A percentile compares a stretch with the other conserved stretches of the same genome.
Evolutionary conservation across 2,113 vertebrate species (phyloP).

Genomic region (Sciurus niger): DNA sequence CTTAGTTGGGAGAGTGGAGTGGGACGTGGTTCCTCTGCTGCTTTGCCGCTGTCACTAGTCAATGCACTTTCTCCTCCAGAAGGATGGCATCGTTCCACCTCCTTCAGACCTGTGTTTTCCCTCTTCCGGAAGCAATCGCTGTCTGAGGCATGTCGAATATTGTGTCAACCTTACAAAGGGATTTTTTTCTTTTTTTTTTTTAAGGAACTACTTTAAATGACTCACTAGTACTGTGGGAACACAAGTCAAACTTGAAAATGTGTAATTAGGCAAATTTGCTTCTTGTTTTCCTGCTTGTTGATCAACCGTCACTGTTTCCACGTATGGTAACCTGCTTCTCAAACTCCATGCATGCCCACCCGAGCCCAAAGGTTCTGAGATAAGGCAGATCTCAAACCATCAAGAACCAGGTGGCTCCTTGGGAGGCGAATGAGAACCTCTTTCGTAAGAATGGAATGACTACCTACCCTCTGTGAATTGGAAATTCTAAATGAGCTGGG

Average conservation of each 20-base stretch:
- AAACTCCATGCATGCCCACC: neutral
- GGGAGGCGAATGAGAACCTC: neutral
- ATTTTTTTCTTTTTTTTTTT: neutral
- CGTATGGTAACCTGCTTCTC: neutral
- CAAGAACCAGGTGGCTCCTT: slow-evolving; percentile 9
- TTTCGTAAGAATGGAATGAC: neutral
- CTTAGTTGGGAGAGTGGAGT: slow-evolving; percentile 9
- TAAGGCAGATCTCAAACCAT: neutral
- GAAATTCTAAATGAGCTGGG: slow-evolving; percentile 16
- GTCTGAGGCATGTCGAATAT: neutral
- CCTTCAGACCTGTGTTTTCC: neutral
- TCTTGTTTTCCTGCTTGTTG: slow-evolving; percentile 25
- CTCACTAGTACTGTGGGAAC: neutral
- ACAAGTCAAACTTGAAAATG: neutral
- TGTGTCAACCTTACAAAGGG: neutral
- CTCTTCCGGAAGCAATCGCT: neutral
- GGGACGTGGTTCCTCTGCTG: neutral
- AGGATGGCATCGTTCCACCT: neutral
- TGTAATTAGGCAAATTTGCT: neutral
- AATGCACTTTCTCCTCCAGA: slow-evolving; percentile 37
- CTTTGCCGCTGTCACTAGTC: neutral
- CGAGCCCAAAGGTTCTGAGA: slow-evolving; percentile 16
- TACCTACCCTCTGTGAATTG: neutral
- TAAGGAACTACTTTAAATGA: slow-evolving; percentile 31
- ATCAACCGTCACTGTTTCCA: neutral